These are phyloP conservation scores for Rhynchonycteris naso DNA, from an alignment of 2,797 vertebrate genomes.

Conservation along the genomic window DNA sequence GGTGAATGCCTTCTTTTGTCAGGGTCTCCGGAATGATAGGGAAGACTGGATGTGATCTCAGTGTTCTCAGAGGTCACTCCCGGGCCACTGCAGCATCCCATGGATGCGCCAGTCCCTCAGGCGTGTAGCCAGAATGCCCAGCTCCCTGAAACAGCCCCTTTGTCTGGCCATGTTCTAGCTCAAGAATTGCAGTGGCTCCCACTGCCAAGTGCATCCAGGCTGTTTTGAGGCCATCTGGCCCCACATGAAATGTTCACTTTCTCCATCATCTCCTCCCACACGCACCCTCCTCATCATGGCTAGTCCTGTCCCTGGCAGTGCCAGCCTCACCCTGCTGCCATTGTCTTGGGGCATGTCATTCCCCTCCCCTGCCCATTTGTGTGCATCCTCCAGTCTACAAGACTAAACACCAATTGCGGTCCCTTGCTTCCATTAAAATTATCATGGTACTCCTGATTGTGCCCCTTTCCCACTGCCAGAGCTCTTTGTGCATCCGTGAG, in stretches of 20 bases:
- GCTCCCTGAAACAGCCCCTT: background rate
- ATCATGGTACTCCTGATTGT: background rate
- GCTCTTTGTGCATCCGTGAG: background rate
- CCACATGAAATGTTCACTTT: background rate
- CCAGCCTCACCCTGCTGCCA: too few relatives aligned
- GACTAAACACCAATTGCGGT: background rate
- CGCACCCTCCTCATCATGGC: background rate
- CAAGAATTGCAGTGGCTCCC: background rate
- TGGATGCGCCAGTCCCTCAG: background rate
- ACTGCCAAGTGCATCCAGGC: background rate
- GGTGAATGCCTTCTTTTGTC: slow-evolving; percentile 6
- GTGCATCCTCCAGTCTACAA: background rate
- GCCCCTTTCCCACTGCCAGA: background rate
- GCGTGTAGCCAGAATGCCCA: background rate
- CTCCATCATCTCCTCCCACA: background rate
- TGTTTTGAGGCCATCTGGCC: background rate
- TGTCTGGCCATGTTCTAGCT: background rate
- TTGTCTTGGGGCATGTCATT: background rate
- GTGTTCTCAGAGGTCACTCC: background rate
- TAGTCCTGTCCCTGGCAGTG: background rate
- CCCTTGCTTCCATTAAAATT: background rate
- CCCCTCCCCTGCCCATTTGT: background rate
- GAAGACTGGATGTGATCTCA: background rate
- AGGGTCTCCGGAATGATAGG: background rate
- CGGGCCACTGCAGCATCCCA: background rate